Evolutionary conservation across 2,888 invertebrate species (phyloP).

Genomic region (Agriopis leucophaearia): DNA sequence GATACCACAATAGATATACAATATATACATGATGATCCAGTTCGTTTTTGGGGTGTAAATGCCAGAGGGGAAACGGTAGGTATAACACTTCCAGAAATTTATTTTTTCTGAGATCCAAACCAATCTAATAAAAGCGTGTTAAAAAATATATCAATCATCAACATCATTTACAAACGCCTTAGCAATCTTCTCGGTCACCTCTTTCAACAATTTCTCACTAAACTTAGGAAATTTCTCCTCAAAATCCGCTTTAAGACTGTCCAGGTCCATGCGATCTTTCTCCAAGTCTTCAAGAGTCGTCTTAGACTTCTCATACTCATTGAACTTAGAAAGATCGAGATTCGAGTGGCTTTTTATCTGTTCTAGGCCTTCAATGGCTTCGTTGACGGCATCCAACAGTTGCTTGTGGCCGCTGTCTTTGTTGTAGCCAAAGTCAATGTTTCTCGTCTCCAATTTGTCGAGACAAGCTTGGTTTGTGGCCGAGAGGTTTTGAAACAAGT

Average conservation of each 20-base stretch:
- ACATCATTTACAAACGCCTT: conserved; percentile 63
- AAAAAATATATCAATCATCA: conserved; percentile 33
- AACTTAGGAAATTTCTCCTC: conserved; percentile 71
- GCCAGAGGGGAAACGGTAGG: too few species aligned
- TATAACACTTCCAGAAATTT: too few species aligned
- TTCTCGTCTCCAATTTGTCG: conserved; percentile 69
- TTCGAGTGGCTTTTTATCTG: conserved; percentile 74
- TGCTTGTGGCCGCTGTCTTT: conserved; percentile 71
- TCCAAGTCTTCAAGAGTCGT: conserved; percentile 58
- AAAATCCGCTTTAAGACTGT: conserved; percentile 66
- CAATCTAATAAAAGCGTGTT: too few species aligned
- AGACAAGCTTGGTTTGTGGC: conserved; percentile 62
- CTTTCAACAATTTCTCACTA: conserved; percentile 69
- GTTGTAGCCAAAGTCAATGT: conserved; percentile 75
- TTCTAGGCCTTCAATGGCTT: conserved; percentile 73
- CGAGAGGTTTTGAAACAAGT: conserved; percentile 57
- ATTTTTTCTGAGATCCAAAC: too few species aligned
- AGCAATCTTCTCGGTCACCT: conserved; percentile 69
- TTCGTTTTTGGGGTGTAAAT: too few species aligned
- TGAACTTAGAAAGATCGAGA: conserved; percentile 65
- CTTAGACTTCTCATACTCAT: conserved; percentile 64
- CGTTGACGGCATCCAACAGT: conserved; percentile 73
- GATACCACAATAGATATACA: too few species aligned
- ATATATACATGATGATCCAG: too few species aligned
- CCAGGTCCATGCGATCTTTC: conserved; percentile 65